A percentile compares a stretch with the other conserved stretches of the same genome.
Conservation (phyloP, 2,888 invertebrate species). For the Drosophila formosana region DNA sequence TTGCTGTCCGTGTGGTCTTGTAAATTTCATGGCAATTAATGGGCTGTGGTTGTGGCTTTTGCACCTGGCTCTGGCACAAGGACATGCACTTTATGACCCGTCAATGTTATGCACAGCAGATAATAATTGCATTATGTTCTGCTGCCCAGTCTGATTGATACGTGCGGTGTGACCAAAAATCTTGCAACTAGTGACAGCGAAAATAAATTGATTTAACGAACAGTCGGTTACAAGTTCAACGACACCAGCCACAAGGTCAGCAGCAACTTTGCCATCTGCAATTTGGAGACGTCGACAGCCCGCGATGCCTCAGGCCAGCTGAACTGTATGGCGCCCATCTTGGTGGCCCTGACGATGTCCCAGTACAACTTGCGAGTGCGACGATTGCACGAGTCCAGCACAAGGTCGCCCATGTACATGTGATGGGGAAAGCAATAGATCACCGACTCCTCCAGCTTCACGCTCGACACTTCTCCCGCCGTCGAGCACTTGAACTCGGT, state of each 20-base stretch:
- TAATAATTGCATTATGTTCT: constrained; percentile 38
- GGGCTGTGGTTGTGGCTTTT: constrained; percentile 26
- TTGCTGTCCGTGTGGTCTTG: constrained; percentile 1
- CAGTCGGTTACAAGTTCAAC: background rate
- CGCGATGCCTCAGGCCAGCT: background rate
- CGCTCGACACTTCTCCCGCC: too few relatives aligned
- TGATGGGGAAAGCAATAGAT: constrained; percentile 22
- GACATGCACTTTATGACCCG: constrained; percentile 22
- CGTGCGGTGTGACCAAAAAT: constrained; percentile 4
- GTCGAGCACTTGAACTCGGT: background rate
- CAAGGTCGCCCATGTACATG: constrained; percentile 17
- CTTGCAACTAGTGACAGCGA: too few relatives aligned
- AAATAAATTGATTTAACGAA: constrained; percentile 5
- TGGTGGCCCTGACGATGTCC: background rate
- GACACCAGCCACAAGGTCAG: background rate
- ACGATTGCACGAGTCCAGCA: background rate
- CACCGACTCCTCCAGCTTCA: background rate
- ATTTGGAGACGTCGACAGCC: background rate
- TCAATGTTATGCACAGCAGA: constrained; percentile 19
- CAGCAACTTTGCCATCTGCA: background rate
- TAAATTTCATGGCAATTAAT: constrained; percentile 40
- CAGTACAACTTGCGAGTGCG: too few relatives aligned
- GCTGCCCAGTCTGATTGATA: constrained; percentile 22
- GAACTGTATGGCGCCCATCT: constrained; percentile 5
- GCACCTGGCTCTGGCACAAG: constrained; percentile 9